Conservation (phyloP, 2,113 vertebrate species). For the Hylia prasina region DNA sequence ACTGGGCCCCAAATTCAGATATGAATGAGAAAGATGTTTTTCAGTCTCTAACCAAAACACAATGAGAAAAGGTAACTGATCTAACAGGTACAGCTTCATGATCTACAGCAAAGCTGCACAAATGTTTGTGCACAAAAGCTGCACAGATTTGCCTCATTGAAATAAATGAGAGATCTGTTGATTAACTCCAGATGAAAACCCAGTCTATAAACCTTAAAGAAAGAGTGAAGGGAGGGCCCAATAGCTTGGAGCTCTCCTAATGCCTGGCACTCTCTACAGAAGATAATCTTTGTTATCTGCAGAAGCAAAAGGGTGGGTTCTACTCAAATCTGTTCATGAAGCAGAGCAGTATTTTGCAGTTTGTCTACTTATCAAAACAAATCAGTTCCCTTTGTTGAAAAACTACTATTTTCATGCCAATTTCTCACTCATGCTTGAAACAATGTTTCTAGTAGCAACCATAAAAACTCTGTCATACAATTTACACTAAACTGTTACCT, state of each 20-base stretch:
- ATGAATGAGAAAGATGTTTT: not conserved
- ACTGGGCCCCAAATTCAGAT: not conserved
- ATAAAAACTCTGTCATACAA: not conserved
- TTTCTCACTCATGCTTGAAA: not conserved
- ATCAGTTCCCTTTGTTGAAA: conserved; percentile 16
- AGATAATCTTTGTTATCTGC: not conserved
- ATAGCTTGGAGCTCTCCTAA: not conserved
- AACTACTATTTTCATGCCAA: not conserved
- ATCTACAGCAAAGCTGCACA: not conserved
- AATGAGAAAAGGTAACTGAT: not conserved
- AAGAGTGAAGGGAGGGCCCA: not conserved
- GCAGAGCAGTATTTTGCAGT: conserved; percentile 30
- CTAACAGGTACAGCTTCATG: not conserved
- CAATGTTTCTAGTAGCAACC: conserved; percentile 5
- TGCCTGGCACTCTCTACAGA: not conserved
- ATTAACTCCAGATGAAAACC: not conserved
- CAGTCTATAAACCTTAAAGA: not conserved
- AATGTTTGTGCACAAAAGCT: not conserved
- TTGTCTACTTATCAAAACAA: conserved; percentile 14
- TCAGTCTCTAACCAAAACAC: not conserved
- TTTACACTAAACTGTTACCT: not conserved
- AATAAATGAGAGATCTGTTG: not conserved
- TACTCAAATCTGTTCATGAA: conserved; percentile 4
- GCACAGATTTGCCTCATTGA: not conserved
- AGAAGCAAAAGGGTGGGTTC: not conserved